These are phyloP conservation scores for Cercopithecus hamlyni DNA, from an alignment of 2,797 vertebrate genomes.

Conservation along the genomic window DNA sequence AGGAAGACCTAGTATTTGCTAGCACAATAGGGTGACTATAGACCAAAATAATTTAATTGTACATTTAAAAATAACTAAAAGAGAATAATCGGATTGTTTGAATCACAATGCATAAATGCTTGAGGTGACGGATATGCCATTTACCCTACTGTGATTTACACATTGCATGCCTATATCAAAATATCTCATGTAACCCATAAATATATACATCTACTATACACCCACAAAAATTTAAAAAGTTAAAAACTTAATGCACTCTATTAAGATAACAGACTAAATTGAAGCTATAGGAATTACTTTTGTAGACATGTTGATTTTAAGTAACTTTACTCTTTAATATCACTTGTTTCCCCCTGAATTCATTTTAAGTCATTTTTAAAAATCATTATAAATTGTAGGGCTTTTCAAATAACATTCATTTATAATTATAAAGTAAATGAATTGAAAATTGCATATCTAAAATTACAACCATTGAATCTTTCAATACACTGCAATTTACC, in stretches of 20 bases:
- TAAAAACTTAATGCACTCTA: not conserved
- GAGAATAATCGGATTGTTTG: not conserved
- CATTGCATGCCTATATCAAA: not conserved
- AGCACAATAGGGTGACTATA: not conserved
- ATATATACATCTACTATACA: not conserved
- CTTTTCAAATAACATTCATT: not conserved
- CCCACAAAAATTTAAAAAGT: not conserved
- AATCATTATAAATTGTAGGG: not conserved
- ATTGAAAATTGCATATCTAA: not conserved
- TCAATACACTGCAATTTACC: not conserved
- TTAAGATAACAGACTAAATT: not conserved
- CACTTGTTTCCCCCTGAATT: not conserved
- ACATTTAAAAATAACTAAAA: not conserved
- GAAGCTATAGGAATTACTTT: not conserved
- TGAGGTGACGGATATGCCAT: not conserved
- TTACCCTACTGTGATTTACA: not conserved
- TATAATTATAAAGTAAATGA: not conserved
- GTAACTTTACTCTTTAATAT: not conserved
- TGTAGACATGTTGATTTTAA: not conserved
- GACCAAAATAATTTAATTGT: not conserved
- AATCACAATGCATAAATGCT: not conserved
- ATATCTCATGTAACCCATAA: not conserved
- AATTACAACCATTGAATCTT: not conserved
- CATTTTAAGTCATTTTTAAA: not conserved
- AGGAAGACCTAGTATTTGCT: not conserved